Percentiles rank a stretch among this genome's conserved stretches.
These are phyloP conservation scores for Emmelina monodactyla DNA, from an alignment of 2,888 invertebrate species.

Conservation along the genomic window DNA sequence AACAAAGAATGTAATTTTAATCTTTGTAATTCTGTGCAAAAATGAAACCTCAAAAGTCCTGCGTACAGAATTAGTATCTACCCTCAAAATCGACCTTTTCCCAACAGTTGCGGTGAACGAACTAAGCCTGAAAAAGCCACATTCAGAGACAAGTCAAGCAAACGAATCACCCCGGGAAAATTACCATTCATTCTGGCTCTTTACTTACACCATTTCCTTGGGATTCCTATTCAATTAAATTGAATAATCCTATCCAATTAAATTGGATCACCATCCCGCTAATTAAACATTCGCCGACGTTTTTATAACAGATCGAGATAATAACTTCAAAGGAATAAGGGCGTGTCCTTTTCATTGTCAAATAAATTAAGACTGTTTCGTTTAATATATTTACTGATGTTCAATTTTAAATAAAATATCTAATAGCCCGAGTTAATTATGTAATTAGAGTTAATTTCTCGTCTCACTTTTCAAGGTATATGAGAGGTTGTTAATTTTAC, in stretches of 20 bases:
- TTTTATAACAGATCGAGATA: conserved; percentile 19
- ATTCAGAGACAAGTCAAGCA: conserved; percentile 38
- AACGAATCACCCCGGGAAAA: conserved; percentile 24
- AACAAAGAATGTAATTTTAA: no score
- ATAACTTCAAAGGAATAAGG: no score
- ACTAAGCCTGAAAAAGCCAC: conserved; percentile 45
- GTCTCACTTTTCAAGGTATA: conserved; percentile 51
- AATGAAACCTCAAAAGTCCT: no score
- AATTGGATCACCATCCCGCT: conserved; percentile 15
- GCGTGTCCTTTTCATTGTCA: no score
- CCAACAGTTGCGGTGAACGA: conserved; percentile 59
- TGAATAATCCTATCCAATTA: conserved; percentile 14
- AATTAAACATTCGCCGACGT: conserved; percentile 7
- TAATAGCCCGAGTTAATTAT: neutral
- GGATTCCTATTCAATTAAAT: conserved; percentile 19
- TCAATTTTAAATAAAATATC: no score
- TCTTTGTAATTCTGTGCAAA: no score
- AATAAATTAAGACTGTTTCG: no score
- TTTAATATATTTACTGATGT: no score
- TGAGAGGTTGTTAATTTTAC: conserved; percentile 23
- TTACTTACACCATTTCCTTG: conserved; percentile 30
- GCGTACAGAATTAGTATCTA: no score
- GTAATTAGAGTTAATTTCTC: conserved; percentile 20
- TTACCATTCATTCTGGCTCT: conserved; percentile 28
- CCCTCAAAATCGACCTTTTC: no score